Evolutionary conservation across 1,140 invertebrate genomes (phyloP).

Genomic region (Solenopsis fugax): DNA sequence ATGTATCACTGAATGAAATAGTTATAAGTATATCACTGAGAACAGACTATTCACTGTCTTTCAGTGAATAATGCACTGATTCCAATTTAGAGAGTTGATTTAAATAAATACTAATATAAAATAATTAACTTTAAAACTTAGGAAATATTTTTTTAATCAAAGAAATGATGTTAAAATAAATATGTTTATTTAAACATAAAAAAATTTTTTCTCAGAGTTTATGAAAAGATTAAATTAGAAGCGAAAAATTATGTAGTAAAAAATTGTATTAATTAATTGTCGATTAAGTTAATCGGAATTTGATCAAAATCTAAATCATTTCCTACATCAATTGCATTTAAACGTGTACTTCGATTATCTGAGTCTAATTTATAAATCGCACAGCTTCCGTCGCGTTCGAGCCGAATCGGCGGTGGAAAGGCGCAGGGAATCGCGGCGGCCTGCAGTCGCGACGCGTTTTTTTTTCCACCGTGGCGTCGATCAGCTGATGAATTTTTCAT

Average conservation of each 20-base stretch:
- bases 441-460: slow-evolving; percentile 19
- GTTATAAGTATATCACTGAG: too few species aligned
- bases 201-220: too few species aligned
- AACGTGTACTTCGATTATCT: not conserved
- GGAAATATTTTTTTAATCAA: too few species aligned
- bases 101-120: too few species aligned
- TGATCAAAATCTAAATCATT: not conserved
- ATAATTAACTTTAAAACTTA: too few species aligned
- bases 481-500: slow-evolving; percentile 83
- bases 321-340: not conserved
- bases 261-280: not conserved
- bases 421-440: not conserved
- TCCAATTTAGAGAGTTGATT: too few species aligned
- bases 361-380: not conserved
- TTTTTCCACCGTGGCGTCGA: slow-evolving; percentile 57
- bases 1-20: too few species aligned
- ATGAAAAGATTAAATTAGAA: not conserved
- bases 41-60: too few species aligned
- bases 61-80: too few species aligned
- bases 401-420: slow-evolving; percentile 40
- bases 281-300: not conserved
- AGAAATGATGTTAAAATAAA: too few species aligned
- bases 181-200: too few species aligned
- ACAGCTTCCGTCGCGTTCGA: not conserved
- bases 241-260: not conserved